These are phyloP conservation scores for Pseudomugil gertrudae DNA, from an alignment of 2,797 vertebrate species.

Conservation along the genomic window DNA sequence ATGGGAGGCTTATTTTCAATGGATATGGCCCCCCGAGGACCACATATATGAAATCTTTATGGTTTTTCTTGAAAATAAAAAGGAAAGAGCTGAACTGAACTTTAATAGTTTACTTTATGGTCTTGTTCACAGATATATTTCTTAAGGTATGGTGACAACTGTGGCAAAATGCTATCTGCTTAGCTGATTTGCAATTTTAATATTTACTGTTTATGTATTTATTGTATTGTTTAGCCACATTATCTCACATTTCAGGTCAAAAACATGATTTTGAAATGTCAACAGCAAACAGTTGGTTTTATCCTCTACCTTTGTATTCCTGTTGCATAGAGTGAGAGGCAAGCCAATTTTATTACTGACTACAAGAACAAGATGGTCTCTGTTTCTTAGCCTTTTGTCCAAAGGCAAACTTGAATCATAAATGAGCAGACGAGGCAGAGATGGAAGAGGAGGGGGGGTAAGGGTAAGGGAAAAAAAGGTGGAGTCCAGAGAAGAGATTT, in stretches of 20 bases:
- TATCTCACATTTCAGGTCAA: not conserved
- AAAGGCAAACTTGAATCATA: slow-evolving; percentile 39
- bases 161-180: not conserved
- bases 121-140: not conserved
- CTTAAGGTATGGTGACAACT: not conserved
- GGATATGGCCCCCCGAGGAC: slow-evolving; percentile 28
- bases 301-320: slow-evolving; percentile 12
- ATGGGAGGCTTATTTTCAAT: slow-evolving; percentile 42
- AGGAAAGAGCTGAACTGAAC: slow-evolving; percentile 28
- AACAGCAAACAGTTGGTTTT: not conserved
- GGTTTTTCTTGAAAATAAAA: slow-evolving; percentile 32
- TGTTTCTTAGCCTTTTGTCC: slow-evolving; percentile 35
- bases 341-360: slow-evolving; percentile 32
- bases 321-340: slow-evolving; percentile 1
- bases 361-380: slow-evolving; percentile 30
- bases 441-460: slow-evolving; percentile 14
- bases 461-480: slow-evolving; percentile 14
- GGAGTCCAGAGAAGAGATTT: slow-evolving; percentile 32
- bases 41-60: slow-evolving; percentile 36
- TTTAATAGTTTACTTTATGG: slow-evolving; percentile 11
- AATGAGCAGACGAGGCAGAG: slow-evolving; percentile 28
- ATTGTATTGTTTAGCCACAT: not conserved
- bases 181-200: not conserved
- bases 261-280: not conserved
- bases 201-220: not conserved